phyloP scores from a whole-genome alignment of 2,888 invertebrate species.

The Luffia ferchaultella region DNA sequence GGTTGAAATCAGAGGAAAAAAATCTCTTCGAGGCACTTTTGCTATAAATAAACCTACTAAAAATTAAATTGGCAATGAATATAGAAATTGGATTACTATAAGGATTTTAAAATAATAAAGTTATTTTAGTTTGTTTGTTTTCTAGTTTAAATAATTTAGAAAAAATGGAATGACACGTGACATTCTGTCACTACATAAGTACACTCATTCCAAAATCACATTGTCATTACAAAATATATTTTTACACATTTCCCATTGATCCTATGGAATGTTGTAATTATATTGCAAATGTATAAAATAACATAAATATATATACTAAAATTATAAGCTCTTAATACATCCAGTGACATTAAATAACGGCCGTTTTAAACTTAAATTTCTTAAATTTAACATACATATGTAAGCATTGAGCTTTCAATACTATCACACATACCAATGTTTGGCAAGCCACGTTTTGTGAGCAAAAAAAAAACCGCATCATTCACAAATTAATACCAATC shows the following conservation, averaged over 20 bases:
- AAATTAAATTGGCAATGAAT: no score
- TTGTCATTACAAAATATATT: background rate
- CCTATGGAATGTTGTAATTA: background rate
- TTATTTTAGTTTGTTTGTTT: no score
- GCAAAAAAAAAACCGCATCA: no score
- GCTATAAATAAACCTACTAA: background rate
- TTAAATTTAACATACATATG: background rate
- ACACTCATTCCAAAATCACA: background rate
- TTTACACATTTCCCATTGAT: background rate
- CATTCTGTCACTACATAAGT: no score
- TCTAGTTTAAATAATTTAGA: no score
- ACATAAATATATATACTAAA: background rate
- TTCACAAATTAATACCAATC: background rate
- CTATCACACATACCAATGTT: background rate
- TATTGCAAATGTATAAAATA: background rate
- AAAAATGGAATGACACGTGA: no score
- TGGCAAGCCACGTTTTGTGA: background rate
- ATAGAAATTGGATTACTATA: no score
- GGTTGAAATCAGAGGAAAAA: background rate
- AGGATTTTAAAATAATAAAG: no score
- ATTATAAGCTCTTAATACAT: no score
- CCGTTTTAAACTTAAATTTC: background rate
- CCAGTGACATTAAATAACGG: background rate
- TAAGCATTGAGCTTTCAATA: background rate
- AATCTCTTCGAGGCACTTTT: background rate